phyloP scores from a whole-genome alignment of 2,113 vertebrate species.

The Mastomys natalensis region DNA sequence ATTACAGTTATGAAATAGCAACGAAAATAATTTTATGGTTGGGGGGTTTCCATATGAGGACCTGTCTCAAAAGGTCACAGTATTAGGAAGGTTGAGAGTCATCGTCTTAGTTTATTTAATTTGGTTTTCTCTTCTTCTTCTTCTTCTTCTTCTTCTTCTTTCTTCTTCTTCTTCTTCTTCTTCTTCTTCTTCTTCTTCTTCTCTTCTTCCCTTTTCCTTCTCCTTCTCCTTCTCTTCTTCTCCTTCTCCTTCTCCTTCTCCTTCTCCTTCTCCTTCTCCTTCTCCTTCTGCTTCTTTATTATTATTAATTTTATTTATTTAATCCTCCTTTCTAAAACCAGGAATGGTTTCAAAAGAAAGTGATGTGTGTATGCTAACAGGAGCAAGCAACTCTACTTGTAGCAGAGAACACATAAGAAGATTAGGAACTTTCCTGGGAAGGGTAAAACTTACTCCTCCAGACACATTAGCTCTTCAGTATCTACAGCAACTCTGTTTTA shows the following conservation, averaged over 20 bases:
- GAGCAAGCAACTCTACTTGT: neutral
- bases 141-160: no score
- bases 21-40: no score
- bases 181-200: no score
- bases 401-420: rapidly evolving
- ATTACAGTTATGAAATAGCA: neutral
- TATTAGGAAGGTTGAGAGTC: neutral
- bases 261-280: no score
- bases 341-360: neutral
- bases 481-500: neutral
- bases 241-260: no score
- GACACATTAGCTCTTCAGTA: neutral
- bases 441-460: neutral
- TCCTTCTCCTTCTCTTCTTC: no score
- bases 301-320: no score
- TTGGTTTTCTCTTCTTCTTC: neutral
- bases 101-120: neutral
- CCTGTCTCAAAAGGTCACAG: no score
- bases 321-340: neutral
- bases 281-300: no score
- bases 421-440: neutral
- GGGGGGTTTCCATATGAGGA: no score
- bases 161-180: no score
- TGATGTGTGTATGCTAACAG: neutral
- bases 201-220: no score